phyloP scores from a whole-genome alignment of 2,797 vertebrate species.

The Salmo trutta region DNA sequence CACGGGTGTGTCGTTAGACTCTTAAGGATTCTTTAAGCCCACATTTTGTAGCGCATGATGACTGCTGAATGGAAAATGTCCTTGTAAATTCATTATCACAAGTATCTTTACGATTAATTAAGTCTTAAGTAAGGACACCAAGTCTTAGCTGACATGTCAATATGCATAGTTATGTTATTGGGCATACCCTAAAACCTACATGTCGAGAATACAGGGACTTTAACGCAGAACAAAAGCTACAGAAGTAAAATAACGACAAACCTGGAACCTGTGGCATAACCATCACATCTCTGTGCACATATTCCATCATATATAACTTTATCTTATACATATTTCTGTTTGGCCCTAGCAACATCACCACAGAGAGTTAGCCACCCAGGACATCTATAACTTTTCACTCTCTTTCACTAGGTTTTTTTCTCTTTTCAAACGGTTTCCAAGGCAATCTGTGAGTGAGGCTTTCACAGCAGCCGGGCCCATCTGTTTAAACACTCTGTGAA shows the following conservation, averaged over 20 bases:
- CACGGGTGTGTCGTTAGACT: too few relatives aligned
- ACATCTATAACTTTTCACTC: not conserved
- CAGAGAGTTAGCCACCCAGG: not conserved
- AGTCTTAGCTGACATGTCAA: not conserved
- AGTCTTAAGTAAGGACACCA: not conserved
- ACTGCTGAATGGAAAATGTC: not conserved
- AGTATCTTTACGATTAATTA: not conserved
- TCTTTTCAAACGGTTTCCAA: not conserved
- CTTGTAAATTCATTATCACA: not conserved
- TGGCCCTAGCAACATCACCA: not conserved
- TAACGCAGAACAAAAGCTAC: too few relatives aligned
- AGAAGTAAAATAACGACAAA: not conserved
- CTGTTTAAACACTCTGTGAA: slow-evolving; percentile 16
- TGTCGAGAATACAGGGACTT: not conserved
- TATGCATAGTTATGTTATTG: not conserved
- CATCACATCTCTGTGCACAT: not conserved
- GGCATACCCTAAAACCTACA: not conserved
- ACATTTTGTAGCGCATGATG: not conserved
- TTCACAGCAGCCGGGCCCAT: slow-evolving; percentile 7
- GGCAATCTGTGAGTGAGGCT: not conserved
- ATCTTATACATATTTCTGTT: not conserved
- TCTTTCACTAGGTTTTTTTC: not conserved
- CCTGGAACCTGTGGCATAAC: not conserved
- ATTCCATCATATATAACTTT: not conserved
- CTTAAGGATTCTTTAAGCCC: not conserved